These are phyloP conservation scores for Hippocampus abdominalis DNA, from an alignment of 2,113 vertebrate species.

Conservation along the genomic window DNA sequence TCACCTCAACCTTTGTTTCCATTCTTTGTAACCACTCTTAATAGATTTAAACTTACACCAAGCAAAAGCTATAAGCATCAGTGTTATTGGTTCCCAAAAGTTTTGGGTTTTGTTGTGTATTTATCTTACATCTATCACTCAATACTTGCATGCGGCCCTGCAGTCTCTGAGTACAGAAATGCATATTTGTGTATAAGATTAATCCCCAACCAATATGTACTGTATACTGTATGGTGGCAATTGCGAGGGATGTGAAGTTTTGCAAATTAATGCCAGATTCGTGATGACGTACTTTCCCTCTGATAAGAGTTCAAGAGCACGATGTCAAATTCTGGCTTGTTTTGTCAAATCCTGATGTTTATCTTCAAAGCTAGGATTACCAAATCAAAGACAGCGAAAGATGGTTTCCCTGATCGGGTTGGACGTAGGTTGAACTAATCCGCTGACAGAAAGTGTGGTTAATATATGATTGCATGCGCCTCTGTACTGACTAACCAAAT, in stretches of 20 bases:
- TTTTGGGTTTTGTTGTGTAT: not conserved
- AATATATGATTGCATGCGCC: constrained; percentile 47
- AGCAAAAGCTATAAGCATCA: not conserved
- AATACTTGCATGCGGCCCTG: not conserved
- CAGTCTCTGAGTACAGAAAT: not conserved
- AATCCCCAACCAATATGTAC: not conserved
- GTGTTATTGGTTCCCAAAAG: constrained; percentile 16
- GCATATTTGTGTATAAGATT: not conserved
- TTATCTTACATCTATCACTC: constrained; percentile 31
- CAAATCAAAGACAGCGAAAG: constrained; percentile 62
- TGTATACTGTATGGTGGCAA: constrained; percentile 5
- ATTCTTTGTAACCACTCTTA: not conserved
- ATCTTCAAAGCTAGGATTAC: constrained; percentile 64
- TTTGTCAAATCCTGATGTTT: constrained; percentile 49
- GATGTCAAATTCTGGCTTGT: constrained; percentile 33
- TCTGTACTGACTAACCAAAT: constrained; percentile 24
- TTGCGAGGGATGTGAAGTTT: constrained; percentile 61
- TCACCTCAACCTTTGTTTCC: not conserved
- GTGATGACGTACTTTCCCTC: constrained; percentile 19
- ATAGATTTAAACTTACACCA: not conserved
- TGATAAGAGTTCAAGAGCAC: constrained; percentile 59
- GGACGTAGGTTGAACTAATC: constrained; percentile 45
- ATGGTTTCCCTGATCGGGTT: constrained; percentile 51
- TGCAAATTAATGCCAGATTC: constrained; percentile 50
- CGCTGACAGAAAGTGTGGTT: constrained; percentile 45